Conservation (phyloP, 2,113 vertebrate genomes). For the Amazona guildingii region DNA sequence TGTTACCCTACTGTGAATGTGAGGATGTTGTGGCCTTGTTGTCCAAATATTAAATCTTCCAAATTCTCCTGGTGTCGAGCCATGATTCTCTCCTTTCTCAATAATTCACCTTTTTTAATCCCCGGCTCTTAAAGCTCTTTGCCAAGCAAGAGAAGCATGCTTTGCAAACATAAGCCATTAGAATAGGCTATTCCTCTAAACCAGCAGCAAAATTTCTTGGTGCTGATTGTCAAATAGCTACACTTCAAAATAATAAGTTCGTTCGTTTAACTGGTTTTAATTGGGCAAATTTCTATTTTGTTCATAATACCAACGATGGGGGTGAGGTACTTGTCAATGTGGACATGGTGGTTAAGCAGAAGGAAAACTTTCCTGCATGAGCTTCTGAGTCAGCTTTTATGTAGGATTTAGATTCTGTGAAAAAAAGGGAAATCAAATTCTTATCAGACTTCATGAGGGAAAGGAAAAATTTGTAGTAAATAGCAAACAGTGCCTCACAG, state of each 20-base stretch:
- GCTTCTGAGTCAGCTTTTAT: not conserved
- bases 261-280: not conserved
- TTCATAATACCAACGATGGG: not conserved
- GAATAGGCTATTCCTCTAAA: not conserved
- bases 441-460: not conserved
- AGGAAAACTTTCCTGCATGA: not conserved
- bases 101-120: not conserved
- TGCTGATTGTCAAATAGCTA: not conserved
- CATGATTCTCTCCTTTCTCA: not conserved
- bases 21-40: not conserved
- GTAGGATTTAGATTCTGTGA: not conserved
- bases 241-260: not conserved
- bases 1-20: accelerated
- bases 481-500: not conserved
- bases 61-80: not conserved
- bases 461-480: not conserved
- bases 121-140: not conserved
- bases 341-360: not conserved
- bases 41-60: not conserved
- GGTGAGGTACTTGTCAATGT: not conserved
- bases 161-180: not conserved
- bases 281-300: not conserved
- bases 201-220: not conserved
- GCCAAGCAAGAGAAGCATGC: not conserved
- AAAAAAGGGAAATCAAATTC: not conserved